These are phyloP conservation scores for Taphrorychus bicolor DNA, from an alignment of 2,888 invertebrate genomes.

Conservation along the genomic window DNA sequence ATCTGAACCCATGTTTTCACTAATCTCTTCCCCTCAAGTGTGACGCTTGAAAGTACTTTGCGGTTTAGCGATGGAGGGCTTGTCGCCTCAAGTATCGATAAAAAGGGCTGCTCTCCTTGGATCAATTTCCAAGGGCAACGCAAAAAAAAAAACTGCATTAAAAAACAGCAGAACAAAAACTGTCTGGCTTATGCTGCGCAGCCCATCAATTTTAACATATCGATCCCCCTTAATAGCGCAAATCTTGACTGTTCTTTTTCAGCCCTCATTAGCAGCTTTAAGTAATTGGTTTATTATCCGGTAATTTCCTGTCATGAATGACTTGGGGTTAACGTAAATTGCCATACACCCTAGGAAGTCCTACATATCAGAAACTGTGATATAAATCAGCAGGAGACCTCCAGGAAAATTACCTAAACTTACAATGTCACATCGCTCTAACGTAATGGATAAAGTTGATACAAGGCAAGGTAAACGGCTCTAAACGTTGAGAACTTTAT, in stretches of 20 bases:
- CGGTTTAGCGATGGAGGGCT: background rate
- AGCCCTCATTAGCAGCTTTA: no score
- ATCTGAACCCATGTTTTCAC: background rate
- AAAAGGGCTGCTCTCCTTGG: background rate
- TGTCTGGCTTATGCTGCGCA: no score
- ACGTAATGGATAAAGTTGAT: background rate
- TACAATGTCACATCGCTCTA: background rate
- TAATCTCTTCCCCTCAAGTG: background rate
- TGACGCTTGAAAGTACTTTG: background rate
- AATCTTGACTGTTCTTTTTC: no score
- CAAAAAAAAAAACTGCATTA: no score
- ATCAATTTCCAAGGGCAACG: no score
- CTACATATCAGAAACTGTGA: background rate
- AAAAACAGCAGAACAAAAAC: no score
- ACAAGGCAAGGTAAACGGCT: background rate
- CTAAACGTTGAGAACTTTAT: background rate
- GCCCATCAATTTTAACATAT: no score
- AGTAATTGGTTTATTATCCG: no score
- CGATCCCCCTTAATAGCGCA: no score
- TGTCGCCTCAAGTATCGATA: background rate
- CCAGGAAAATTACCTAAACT: background rate
- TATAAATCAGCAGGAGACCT: background rate
- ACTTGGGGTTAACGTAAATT: background rate
- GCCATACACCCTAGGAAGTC: background rate
- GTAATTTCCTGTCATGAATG: no score